Evolutionary conservation across 2,797 vertebrate species (phyloP).

Genomic region (Epinephelus awoara): DNA sequence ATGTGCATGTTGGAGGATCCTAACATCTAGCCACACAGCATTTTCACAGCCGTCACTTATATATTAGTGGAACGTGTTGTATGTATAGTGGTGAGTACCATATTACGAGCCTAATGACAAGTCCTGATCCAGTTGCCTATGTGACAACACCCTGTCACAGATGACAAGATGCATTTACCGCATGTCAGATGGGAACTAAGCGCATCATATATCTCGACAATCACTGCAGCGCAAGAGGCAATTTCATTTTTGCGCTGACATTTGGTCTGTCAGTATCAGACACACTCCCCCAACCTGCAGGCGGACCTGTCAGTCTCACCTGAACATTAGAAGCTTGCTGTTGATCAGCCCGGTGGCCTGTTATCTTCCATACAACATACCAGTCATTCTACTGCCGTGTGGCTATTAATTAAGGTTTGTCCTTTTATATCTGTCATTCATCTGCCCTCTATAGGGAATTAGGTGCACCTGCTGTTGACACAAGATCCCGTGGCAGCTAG

Average conservation of each 20-base stretch:
- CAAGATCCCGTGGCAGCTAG: conserved; percentile 34
- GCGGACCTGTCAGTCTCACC: conserved; percentile 65
- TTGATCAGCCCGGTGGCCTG: conserved; percentile 37
- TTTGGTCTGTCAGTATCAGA: conserved; percentile 50
- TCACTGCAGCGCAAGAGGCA: conserved; percentile 42
- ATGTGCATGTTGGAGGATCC: neutral
- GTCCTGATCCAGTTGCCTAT: conserved; percentile 22
- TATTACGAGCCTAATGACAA: conserved; percentile 29
- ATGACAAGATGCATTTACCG: conserved; percentile 59
- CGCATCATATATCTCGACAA: conserved; percentile 37
- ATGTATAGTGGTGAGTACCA: conserved; percentile 7
- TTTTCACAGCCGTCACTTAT: conserved; percentile 56
- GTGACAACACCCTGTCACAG: conserved; percentile 61
- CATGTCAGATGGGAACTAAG: conserved; percentile 45
- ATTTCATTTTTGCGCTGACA: conserved; percentile 48
- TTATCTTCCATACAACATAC: conserved; percentile 49
- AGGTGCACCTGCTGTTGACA: conserved; percentile 67
- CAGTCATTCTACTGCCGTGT: conserved; percentile 51
- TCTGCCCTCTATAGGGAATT: conserved; percentile 64
- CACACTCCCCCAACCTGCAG: conserved; percentile 23
- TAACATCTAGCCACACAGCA: conserved; percentile 12
- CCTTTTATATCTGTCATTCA: conserved; percentile 69
- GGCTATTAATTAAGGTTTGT: conserved; percentile 68
- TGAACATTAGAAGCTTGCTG: conserved; percentile 38
- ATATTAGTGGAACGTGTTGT: conserved; percentile 26